These are phyloP conservation scores for Microplitis manilae DNA, from an alignment of 2,888 invertebrate genomes.

Conservation along the genomic window DNA sequence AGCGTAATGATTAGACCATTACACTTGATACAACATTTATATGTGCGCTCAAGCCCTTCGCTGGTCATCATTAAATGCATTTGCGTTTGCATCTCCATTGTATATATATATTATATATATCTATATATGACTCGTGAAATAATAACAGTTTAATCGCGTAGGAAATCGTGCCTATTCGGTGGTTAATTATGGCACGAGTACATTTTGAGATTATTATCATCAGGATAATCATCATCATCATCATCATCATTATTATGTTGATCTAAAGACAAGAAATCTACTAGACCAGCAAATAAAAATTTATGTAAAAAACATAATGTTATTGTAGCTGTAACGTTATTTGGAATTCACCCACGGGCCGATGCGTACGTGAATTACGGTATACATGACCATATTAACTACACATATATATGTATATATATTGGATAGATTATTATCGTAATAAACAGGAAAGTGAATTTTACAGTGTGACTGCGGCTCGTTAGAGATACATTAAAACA, in stretches of 20 bases:
- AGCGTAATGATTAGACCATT: not conserved
- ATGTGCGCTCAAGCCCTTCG: not conserved
- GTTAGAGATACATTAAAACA: constrained; percentile 28
- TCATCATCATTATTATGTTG: constrained; percentile 1
- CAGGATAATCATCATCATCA: not conserved
- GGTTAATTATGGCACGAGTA: constrained; percentile 15
- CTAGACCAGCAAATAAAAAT: constrained; percentile 3
- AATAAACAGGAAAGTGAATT: constrained; percentile 46
- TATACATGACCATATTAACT: constrained; percentile 8
- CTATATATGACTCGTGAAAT: not conserved
- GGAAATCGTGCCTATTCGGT: constrained; percentile 16
- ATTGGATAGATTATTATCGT: constrained; percentile 38
- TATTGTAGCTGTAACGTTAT: constrained; percentile 13
- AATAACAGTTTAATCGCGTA: constrained; percentile 7
- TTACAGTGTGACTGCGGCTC: constrained; percentile 35
- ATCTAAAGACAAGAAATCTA: constrained; percentile 3
- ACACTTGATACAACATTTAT: not conserved
- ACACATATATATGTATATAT: not conserved
- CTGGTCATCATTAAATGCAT: not conserved
- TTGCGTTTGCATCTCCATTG: not conserved
- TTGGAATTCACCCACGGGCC: constrained; percentile 31
- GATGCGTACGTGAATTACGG: constrained; percentile 26
- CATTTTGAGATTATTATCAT: not conserved
- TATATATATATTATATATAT: not conserved
- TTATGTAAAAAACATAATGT: too few species aligned